Conservation (phyloP, 2,888 invertebrate species). For the Melieria omissa region DNA sequence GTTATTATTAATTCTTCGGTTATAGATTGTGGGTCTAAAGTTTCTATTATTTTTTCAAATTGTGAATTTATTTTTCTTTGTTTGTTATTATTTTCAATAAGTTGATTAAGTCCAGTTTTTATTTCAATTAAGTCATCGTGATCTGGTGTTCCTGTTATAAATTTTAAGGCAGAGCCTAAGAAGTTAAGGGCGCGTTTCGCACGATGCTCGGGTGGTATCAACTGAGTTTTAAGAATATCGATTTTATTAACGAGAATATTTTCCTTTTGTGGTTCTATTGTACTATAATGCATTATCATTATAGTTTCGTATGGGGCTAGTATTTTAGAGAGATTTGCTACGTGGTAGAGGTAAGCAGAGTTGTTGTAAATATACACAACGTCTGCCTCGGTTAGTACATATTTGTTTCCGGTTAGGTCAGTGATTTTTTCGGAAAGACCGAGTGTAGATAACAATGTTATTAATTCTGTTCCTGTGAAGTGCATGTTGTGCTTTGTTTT, state of each 20-base stretch:
- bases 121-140: too few species aligned
- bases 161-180: too few species aligned
- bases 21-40: too few species aligned
- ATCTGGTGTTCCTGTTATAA: too few species aligned
- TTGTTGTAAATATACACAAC: constrained; percentile 19
- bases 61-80: too few species aligned
- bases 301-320: constrained; percentile 4
- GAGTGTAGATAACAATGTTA: background rate
- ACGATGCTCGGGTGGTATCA: too few species aligned
- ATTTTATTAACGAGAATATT: constrained; percentile 24
- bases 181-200: too few species aligned
- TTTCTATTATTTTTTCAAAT: too few species aligned
- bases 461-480: background rate
- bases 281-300: constrained; percentile 19
- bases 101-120: too few species aligned
- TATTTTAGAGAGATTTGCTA: constrained; percentile 21
- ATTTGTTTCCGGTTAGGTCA: constrained; percentile 25
- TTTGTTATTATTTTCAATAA: too few species aligned
- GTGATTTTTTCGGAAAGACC: constrained; percentile 15
- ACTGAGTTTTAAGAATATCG: constrained; percentile 26
- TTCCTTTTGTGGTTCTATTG: constrained; percentile 6
- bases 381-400: constrained; percentile 30
- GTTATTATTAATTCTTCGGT: too few species aligned
- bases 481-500: constrained; percentile 20
- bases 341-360: constrained; percentile 28